A percentile compares a stretch with the other conserved stretches of the same genome.
These are phyloP conservation scores for Dendrolimus punctatus DNA, from an alignment of 1,140 invertebrate genomes.

Conservation along the genomic window DNA sequence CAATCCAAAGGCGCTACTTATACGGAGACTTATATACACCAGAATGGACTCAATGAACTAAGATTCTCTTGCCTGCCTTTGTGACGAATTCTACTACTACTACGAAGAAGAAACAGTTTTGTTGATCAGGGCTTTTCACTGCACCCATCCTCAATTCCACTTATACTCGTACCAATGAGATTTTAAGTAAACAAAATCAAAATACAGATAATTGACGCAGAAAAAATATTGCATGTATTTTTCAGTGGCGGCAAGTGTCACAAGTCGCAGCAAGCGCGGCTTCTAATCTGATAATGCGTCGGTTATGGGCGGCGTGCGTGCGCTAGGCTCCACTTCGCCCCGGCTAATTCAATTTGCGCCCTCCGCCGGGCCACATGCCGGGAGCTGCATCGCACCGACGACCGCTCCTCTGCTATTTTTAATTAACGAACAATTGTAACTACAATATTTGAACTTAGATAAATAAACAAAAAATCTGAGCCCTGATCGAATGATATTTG, in stretches of 20 bases:
- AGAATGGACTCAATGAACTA: too few species aligned
- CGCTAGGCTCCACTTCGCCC: slow-evolving; percentile 28
- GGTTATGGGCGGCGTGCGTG: slow-evolving; percentile 52
- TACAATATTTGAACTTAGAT: slow-evolving; percentile 1
- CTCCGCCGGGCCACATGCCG: slow-evolving; percentile 47
- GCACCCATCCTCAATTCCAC: too few species aligned
- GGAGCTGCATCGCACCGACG: slow-evolving; percentile 25
- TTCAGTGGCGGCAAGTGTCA: slow-evolving; percentile 16
- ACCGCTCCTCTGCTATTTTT: slow-evolving; percentile 43
- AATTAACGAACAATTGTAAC: slow-evolving; percentile 34
- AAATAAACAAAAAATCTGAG: neutral
- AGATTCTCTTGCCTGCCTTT: too few species aligned
- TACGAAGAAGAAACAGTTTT: too few species aligned
- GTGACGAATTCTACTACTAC: too few species aligned
- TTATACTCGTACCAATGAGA: too few species aligned
- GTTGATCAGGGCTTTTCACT: too few species aligned
- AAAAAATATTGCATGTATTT: slow-evolving; percentile 17
- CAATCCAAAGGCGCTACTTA: too few species aligned
- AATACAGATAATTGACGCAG: slow-evolving; percentile 20
- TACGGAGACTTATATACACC: too few species aligned
- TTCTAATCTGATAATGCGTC: slow-evolving; percentile 58
- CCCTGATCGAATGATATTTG: too few species aligned
- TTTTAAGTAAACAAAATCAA: slow-evolving; percentile 18
- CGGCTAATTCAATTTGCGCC: slow-evolving; percentile 52
- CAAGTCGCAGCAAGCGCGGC: slow-evolving; percentile 16